Base-by-base conservation (phyloP, 1,140 invertebrate species). In the Philotrypesis tridentata region DNA sequence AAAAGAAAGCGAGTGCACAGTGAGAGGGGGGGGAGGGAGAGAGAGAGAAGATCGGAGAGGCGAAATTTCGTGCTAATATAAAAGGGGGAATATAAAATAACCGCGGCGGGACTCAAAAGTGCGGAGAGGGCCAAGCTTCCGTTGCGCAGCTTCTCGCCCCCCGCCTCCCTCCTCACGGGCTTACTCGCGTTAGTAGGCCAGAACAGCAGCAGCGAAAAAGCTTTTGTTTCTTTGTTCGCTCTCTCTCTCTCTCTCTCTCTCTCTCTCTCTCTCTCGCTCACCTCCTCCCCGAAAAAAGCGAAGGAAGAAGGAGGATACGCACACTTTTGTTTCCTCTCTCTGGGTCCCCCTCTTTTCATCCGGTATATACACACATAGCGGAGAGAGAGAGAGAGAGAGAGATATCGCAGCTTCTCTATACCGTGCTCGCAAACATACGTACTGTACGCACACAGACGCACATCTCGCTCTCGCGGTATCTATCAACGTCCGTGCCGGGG, bases 401-500 rank as follows among this genome's bases (percentile, higher is more conserved):
- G 82, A 75, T 84, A 84, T 82, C 83, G 82, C 80, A 55, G 48
- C 48, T 55, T 55, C 85, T 87, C 76, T 82, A 76, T 72, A 7
- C 60, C 80, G 7, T 14, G 25, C 33, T 37, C n/a, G n/a, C n/a
- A n/a, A n/a, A 37, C 33, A 37, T 37, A 37, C 8, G 8, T 37
- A 43, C n/a, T 43, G 14, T 43, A 43, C 17, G 0, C 17, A 43
- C 17, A 43, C 12, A 1, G 12, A 43, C 17, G 17, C 23, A 14
- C 75, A 75, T 75, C 61, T 85, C 76, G 78, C 84, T 84, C 84
- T 84, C 88, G 85, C 86, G 88, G 88, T 89, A 92, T 92, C 91
- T 91, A 92, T 91, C 90, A 92, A 92, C 88, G 91, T 92, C 90
- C 68, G 67, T 73, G 55, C 17, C 86, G 87, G 89, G 84, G 89